These are phyloP conservation scores for Leptodactylus fallax DNA, from an alignment of 2,797 vertebrate genomes.

Conservation along the genomic window DNA sequence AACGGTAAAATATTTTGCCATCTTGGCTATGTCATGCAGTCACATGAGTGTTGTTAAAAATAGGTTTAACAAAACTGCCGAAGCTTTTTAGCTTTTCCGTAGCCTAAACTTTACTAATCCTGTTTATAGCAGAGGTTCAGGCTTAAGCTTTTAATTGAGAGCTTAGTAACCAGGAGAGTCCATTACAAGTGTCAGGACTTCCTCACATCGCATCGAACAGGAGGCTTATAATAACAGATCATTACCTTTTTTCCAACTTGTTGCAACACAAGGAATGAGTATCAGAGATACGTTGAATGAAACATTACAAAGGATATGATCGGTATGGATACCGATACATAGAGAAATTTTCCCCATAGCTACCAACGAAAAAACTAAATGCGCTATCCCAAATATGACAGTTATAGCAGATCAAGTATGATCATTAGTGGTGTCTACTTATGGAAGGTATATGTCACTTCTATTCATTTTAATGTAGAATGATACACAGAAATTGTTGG, in stretches of 20 bases:
- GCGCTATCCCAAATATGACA: background rate
- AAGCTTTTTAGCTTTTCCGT: slow-evolving; percentile 14
- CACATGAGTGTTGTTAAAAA: slow-evolving; percentile 25
- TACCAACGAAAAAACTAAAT: too few relatives aligned
- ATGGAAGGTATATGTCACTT: background rate
- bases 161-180: background rate
- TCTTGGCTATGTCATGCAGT: background rate
- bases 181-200: slow-evolving; percentile 31
- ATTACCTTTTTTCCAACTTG: background rate
- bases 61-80: background rate
- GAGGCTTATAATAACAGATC: background rate
- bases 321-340: too few relatives aligned
- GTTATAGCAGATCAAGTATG: background rate
- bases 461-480: background rate
- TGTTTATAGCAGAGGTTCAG: slow-evolving; percentile 34
- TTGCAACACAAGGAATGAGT: too few relatives aligned
- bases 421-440: background rate
- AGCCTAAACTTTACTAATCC: slow-evolving; percentile 35
- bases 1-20: background rate
- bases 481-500: background rate
- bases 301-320: background rate
- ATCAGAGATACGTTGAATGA: too few relatives aligned
- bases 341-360: too few relatives aligned
- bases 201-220: background rate
- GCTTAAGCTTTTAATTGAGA: slow-evolving; percentile 46